Conservation (phyloP, 1,140 invertebrate species). For the Bombus picipes region DNA sequence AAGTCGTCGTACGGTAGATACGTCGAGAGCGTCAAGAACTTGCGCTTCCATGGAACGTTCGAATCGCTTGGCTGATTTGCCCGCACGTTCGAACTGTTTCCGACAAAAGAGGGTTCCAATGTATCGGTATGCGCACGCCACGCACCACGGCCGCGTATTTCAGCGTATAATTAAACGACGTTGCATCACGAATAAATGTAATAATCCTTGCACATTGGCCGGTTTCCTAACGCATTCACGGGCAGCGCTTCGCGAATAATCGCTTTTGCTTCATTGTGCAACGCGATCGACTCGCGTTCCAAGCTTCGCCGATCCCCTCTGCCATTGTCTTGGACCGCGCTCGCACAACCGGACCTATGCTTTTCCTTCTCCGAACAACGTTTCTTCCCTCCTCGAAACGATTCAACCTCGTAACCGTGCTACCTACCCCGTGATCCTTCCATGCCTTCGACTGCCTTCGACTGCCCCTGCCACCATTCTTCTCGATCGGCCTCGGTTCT, state of each 20-base stretch:
- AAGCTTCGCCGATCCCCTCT: too few species aligned
- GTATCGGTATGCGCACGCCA: background rate
- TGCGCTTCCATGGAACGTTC: background rate
- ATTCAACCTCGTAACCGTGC: background rate
- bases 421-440: background rate
- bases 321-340: background rate
- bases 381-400: background rate
- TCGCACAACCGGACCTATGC: background rate
- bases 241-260: constrained; percentile 43
- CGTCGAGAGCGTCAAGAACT: background rate
- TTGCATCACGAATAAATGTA: constrained; percentile 56
- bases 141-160: constrained; percentile 35
- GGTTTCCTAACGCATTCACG: constrained; percentile 51
- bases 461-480: background rate
- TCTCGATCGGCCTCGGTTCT: background rate
- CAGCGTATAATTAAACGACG: constrained; percentile 56
- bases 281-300: constrained; percentile 40
- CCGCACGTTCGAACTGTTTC: background rate
- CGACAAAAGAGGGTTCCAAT: background rate
- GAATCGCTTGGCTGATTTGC: background rate
- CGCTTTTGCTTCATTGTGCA: constrained; percentile 61
- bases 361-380: background rate
- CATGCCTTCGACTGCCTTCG: background rate
- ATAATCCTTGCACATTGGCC: constrained; percentile 41
- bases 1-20: background rate